A percentile compares a stretch with the other conserved stretches of the same genome.
Evolutionary conservation across 2,113 vertebrate species (phyloP).

Genomic region (Amia ocellicauda): DNA sequence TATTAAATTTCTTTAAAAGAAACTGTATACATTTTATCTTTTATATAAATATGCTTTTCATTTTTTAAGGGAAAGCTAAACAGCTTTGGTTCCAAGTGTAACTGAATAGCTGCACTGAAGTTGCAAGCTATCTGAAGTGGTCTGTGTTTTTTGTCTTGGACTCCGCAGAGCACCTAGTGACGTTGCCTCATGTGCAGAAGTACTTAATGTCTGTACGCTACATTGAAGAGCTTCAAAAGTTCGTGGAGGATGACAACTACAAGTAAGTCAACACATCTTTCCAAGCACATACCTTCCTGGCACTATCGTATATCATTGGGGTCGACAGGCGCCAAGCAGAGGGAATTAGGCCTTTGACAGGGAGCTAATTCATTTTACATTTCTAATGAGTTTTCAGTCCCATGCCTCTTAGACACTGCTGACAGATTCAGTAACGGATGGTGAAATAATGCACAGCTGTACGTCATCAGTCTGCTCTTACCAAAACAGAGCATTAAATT

Average conservation of each 20-base stretch:
- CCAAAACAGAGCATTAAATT: not conserved
- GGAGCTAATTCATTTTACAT: not conserved
- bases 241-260: constrained; percentile 95
- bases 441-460: not conserved
- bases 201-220: constrained; percentile 91
- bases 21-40: no score
- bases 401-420: not conserved
- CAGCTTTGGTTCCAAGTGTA: no score
- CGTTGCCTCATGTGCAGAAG: constrained; percentile 87
- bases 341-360: not conserved
- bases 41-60: no score
- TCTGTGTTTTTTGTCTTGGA: not conserved
- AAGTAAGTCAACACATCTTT: constrained; percentile 70
- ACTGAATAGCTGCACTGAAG: no score
- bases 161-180: constrained; percentile 78
- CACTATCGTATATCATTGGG: not conserved
- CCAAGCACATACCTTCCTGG: not conserved
- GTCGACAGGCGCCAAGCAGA: not conserved
- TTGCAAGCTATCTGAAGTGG: no score
- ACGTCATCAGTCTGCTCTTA: not conserved
- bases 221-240: constrained; percentile 94
- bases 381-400: not conserved
- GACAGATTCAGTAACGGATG: not conserved
- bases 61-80: no score
- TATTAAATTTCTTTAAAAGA: no score